Evolutionary conservation across 2,797 vertebrate genomes (phyloP).

Genomic region (Triplophysa yarkandensis): DNA sequence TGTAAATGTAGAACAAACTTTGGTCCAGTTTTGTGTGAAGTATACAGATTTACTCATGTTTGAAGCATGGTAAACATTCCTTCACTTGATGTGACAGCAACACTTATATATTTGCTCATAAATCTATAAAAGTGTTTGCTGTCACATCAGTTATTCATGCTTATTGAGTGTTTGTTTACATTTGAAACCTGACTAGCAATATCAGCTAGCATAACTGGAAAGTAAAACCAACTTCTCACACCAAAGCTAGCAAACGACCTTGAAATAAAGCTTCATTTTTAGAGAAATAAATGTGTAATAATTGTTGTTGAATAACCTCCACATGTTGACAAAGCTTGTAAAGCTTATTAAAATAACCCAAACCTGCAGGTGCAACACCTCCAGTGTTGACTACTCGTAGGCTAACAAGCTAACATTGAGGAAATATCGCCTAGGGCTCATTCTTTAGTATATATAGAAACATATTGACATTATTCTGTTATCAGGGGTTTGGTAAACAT

Average conservation of each 20-base stretch:
- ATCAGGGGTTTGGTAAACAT: background rate
- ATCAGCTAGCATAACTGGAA: constrained; percentile 21
- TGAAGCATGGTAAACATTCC: too few species aligned
- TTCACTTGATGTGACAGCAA: too few species aligned
- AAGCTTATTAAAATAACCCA: background rate
- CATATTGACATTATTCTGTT: background rate
- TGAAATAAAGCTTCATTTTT: background rate
- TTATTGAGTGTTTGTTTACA: background rate
- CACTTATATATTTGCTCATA: background rate
- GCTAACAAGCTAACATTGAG: constrained; percentile 34
- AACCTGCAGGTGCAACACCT: background rate
- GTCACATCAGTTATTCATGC: background rate
- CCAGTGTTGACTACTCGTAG: background rate
- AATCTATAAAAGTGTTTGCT: background rate
- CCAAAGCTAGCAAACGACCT: background rate
- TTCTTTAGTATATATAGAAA: background rate
- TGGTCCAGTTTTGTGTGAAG: background rate
- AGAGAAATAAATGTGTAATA: background rate
- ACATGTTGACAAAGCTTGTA: background rate
- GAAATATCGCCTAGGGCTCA: background rate
- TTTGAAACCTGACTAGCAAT: background rate
- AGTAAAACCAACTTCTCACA: constrained; percentile 38
- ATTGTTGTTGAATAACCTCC: background rate
- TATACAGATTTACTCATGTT: constrained; percentile 5
- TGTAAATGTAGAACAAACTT: too few species aligned